A percentile compares a stretch with the other conserved stretches of the same genome.
Evolutionary conservation across 2,113 vertebrate species (phyloP).

Genomic region (Ariopsis seemanni): DNA sequence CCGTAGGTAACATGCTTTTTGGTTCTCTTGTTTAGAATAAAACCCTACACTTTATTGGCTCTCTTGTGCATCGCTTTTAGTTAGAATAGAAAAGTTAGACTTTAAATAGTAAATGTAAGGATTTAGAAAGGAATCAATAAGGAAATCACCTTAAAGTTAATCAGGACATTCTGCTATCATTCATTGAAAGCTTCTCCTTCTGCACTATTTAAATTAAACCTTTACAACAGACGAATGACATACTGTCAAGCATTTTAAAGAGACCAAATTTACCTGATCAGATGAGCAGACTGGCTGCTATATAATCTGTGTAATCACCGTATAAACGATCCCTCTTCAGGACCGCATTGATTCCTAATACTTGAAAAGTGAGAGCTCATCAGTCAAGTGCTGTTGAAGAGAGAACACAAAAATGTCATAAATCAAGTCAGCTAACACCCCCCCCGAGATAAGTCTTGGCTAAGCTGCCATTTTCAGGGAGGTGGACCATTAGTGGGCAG

Average conservation of each 20-base stretch:
- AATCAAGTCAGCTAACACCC: not conserved
- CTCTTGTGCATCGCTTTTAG: not conserved
- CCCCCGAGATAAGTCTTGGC: not conserved
- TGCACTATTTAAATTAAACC: not conserved
- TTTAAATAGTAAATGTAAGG: not conserved
- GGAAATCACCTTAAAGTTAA: not conserved
- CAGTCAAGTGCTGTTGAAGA: slow-evolving; percentile 2
- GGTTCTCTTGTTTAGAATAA: not conserved
- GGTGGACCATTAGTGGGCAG: not conserved
- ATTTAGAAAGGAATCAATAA: not conserved
- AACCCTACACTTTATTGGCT: not conserved
- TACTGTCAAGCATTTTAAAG: not conserved
- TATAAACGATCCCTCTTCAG: slow-evolving; percentile 17
- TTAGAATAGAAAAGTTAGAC: not conserved
- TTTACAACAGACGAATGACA: not conserved
- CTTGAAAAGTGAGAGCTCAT: slow-evolving; percentile 18
- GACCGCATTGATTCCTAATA: slow-evolving; percentile 26
- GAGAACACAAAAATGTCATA: slow-evolving; percentile 23
- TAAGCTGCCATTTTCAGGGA: not conserved
- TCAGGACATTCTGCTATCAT: not conserved
- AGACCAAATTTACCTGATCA: not conserved
- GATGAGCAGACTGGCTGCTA: slow-evolving; percentile 5
- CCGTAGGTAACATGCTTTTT: not conserved
- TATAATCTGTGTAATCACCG: slow-evolving; percentile 5
- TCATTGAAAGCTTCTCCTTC: slow-evolving; percentile 8